phyloP scores from a whole-genome alignment of 1,140 invertebrate genomes.

The Temnothorax curvispinosus region DNA sequence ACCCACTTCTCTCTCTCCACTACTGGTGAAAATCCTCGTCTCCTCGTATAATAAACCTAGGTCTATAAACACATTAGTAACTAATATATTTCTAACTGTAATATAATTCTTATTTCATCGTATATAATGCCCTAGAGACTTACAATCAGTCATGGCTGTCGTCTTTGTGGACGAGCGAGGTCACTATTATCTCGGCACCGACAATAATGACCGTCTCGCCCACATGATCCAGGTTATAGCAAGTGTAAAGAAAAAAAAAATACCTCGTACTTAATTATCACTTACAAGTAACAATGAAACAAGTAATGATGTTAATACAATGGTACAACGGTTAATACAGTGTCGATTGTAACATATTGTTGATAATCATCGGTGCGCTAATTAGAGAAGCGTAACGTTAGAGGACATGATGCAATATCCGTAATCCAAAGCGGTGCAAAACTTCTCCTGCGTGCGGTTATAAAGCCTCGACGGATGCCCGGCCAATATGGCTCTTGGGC shows the following conservation, averaged over 20 bases:
- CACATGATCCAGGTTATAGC: not conserved
- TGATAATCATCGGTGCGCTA: not conserved
- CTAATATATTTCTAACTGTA: not conserved
- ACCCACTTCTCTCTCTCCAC: not conserved
- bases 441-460: not conserved
- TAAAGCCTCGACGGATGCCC: slow-evolving; percentile 65
- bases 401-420: not conserved
- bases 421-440: slow-evolving; percentile 32
- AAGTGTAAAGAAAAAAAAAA: not conserved
- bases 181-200: not conserved
- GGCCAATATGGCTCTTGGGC: slow-evolving; percentile 82
- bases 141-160: not conserved
- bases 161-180: not conserved
- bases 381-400: slow-evolving; percentile 15
- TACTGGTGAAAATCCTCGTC: not conserved
- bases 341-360: not conserved
- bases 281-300: not conserved
- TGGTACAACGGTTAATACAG: not conserved
- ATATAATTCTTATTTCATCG: not conserved
- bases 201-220: not conserved
- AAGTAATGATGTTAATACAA: not conserved
- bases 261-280: not conserved
- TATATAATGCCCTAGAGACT: slow-evolving; percentile 6
- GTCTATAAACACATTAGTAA: not conserved
- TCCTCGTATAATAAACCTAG: not conserved